phyloP scores from a whole-genome alignment of 2,113 vertebrate species.

The Stercorarius parasiticus region DNA sequence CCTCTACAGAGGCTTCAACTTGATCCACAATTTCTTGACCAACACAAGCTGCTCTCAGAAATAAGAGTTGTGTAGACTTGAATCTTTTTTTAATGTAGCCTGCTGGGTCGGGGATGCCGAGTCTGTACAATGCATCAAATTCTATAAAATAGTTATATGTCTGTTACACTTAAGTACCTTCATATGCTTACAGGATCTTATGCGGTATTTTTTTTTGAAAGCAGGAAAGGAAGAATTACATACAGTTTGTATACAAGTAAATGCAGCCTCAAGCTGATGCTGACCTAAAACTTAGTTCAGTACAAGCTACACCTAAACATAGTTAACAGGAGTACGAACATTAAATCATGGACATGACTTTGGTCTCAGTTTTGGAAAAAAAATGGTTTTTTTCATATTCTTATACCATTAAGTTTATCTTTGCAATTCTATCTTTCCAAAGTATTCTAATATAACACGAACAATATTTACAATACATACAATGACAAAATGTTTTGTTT shows the following conservation, averaged over 20 bases:
- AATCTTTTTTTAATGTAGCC: conserved; percentile 92
- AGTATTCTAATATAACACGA: neutral
- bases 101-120: conserved; percentile 91
- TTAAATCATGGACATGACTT: neutral
- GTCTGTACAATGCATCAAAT: conserved; percentile 88
- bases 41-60: conserved; percentile 87
- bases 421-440: neutral
- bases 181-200: neutral
- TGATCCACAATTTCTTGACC: conserved; percentile 89
- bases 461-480: neutral
- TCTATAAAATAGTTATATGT: conserved; percentile 75
- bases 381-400: neutral
- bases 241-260: neutral
- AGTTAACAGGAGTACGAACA: neutral
- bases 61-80: conserved; percentile 84
- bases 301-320: neutral
- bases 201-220: neutral
- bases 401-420: neutral
- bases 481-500: neutral
- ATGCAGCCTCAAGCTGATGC: neutral
- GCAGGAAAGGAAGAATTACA: neutral
- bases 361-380: neutral
- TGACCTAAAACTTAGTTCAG: neutral
- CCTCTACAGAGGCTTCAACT: conserved; percentile 93
- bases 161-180: neutral